Percentiles rank a stretch among this genome's conserved stretches.
phyloP scores from a whole-genome alignment of 2,888 invertebrate species.

The Cistogaster globosa region DNA sequence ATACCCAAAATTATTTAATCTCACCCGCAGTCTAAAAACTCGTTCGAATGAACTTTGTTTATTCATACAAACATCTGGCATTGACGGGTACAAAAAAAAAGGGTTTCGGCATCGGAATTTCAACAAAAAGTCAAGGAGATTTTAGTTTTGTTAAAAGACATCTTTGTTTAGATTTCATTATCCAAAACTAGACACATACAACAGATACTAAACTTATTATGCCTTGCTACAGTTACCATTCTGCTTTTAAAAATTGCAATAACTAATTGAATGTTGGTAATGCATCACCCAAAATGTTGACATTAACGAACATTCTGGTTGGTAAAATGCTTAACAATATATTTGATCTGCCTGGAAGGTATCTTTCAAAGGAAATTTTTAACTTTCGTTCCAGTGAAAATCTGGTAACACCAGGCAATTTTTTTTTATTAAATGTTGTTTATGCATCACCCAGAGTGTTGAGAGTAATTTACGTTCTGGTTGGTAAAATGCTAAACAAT shows the following conservation, averaged over 20 bases:
- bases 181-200: too few relatives aligned
- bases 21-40: slow-evolving; percentile 63
- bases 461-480: slow-evolving; percentile 74
- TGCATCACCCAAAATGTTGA: slow-evolving; percentile 79
- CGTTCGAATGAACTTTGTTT: slow-evolving; percentile 50
- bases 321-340: slow-evolving; percentile 79
- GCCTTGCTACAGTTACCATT: too few relatives aligned
- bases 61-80: slow-evolving; percentile 69
- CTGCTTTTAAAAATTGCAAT: too few relatives aligned
- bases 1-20: slow-evolving; percentile 43
- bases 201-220: too few relatives aligned
- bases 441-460: slow-evolving; percentile 80
- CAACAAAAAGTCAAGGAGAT: too few relatives aligned
- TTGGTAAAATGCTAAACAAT: slow-evolving; percentile 80
- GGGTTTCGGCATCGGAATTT: too few relatives aligned
- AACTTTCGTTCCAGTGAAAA: slow-evolving; percentile 75
- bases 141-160: too few relatives aligned
- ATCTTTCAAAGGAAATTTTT: slow-evolving; percentile 78
- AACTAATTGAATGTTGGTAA: slow-evolving; percentile 74
- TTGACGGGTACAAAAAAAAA: slow-evolving; percentile 58
- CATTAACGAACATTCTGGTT: slow-evolving; percentile 76
- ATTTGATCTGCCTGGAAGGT: slow-evolving; percentile 84
- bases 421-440: slow-evolving; percentile 73
- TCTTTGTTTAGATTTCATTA: too few relatives aligned
- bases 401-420: slow-evolving; percentile 84